Evolutionary conservation across 2,888 invertebrate species (phyloP).

Genomic region (Trichogramma dendrolimi): DNA sequence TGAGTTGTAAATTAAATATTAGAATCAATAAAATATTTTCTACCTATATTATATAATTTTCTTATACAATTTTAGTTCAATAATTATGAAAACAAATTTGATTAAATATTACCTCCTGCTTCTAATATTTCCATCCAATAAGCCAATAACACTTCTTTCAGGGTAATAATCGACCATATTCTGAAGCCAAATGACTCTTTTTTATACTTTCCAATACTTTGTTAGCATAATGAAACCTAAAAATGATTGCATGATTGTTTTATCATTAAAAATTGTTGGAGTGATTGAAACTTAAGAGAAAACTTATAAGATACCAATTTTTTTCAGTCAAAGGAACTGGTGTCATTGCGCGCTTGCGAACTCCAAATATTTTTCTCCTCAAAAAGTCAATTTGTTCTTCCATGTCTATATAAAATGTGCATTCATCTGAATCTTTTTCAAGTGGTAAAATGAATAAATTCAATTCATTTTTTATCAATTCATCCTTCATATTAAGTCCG

Average conservation of each 20-base stretch:
- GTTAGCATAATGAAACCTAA: constrained; percentile 70
- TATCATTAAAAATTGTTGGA: background rate
- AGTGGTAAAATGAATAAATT: constrained; percentile 67
- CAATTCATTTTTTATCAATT: constrained; percentile 60
- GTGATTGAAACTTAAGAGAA: constrained; percentile 4
- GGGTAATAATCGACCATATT: constrained; percentile 77
- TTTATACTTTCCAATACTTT: constrained; percentile 82
- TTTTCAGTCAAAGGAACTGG: constrained; percentile 73
- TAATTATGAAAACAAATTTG: background rate
- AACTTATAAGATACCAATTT: constrained; percentile 60
- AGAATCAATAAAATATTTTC: background rate
- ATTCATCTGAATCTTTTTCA: constrained; percentile 35
- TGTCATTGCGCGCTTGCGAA: constrained; percentile 66
- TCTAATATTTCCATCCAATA: too few species aligned
- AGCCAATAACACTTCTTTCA: constrained; percentile 37
- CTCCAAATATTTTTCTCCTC: constrained; percentile 67
- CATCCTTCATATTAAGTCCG: constrained; percentile 62
- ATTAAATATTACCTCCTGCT: too few species aligned
- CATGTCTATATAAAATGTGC: constrained; percentile 38
- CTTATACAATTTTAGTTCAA: background rate
- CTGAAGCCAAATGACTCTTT: constrained; percentile 78
- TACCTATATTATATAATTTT: background rate
- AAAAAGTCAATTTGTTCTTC: constrained; percentile 63
- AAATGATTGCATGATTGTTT: constrained; percentile 17
- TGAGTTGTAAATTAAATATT: background rate